These are phyloP conservation scores for Cavia porcellus DNA, from an alignment of 2,113 vertebrate genomes.

Conservation along the genomic window DNA sequence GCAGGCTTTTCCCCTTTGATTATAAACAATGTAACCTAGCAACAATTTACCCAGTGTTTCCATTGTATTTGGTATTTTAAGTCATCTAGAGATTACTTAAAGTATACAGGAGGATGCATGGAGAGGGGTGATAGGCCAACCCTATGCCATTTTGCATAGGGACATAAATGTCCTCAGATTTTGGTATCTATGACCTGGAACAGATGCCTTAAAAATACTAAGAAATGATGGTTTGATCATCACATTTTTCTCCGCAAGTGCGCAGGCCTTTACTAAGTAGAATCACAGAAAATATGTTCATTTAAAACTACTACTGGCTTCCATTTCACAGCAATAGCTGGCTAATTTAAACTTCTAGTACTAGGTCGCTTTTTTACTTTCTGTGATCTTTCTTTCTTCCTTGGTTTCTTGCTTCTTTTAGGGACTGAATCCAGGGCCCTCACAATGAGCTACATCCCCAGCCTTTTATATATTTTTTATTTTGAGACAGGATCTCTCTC, in stretches of 20 bases:
- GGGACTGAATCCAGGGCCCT: not conserved
- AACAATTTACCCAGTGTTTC: not conserved
- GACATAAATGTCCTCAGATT: not conserved
- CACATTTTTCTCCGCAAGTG: slow-evolving; percentile 32
- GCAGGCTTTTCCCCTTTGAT: not conserved
- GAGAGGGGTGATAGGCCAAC: not conserved
- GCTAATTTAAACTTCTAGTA: not conserved
- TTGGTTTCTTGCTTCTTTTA: not conserved
- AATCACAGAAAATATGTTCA: not conserved
- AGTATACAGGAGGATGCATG: not conserved
- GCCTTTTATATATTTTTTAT: not conserved
- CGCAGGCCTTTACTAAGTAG: not conserved
- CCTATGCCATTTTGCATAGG: too few relatives aligned
- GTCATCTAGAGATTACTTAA: not conserved
- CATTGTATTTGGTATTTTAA: not conserved
- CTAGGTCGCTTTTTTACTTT: not conserved
- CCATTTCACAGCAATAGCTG: not conserved
- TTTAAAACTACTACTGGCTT: not conserved
- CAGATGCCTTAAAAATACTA: not conserved
- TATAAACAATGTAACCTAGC: not conserved
- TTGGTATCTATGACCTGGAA: not conserved
- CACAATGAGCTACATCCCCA: not conserved
- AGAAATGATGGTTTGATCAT: not conserved
- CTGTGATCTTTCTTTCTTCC: not conserved
- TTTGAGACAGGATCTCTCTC: not conserved